These are phyloP conservation scores for Pangasianodon gigas DNA, from an alignment of 2,113 vertebrate genomes.

Conservation along the genomic window DNA sequence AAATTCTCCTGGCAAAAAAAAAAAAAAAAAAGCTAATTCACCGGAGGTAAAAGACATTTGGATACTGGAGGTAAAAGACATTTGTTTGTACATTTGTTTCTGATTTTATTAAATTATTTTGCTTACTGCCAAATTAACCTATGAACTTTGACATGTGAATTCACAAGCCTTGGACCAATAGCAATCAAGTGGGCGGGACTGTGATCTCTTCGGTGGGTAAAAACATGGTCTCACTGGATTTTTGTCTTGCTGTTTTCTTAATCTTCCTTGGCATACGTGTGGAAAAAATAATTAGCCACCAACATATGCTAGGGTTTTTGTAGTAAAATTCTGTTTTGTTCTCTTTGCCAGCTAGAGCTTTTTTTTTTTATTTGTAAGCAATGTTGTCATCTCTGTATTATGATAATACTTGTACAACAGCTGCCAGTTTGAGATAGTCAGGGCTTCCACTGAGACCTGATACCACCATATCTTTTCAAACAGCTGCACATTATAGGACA, in stretches of 20 bases:
- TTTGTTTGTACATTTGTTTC: no score
- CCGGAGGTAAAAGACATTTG: background rate
- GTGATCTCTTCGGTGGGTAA: background rate
- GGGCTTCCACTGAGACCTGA: background rate
- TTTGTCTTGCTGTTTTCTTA: background rate
- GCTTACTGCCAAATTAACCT: background rate
- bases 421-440: slow-evolving; percentile 4
- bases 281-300: background rate
- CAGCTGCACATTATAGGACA: slow-evolving; percentile 15
- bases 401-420: slow-evolving; percentile 9
- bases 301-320: background rate
- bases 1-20: no score
- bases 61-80: background rate
- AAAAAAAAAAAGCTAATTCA: background rate
- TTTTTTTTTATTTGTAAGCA: background rate
- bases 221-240: background rate
- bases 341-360: background rate
- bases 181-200: background rate
- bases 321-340: background rate
- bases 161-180: background rate
- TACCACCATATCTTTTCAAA: slow-evolving; percentile 12
- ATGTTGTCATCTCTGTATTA: background rate
- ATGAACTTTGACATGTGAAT: background rate
- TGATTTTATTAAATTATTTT: background rate
- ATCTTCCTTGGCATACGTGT: background rate